These are phyloP conservation scores for Catagonus wagneri DNA, from an alignment of 2,113 vertebrate genomes.

Conservation along the genomic window DNA sequence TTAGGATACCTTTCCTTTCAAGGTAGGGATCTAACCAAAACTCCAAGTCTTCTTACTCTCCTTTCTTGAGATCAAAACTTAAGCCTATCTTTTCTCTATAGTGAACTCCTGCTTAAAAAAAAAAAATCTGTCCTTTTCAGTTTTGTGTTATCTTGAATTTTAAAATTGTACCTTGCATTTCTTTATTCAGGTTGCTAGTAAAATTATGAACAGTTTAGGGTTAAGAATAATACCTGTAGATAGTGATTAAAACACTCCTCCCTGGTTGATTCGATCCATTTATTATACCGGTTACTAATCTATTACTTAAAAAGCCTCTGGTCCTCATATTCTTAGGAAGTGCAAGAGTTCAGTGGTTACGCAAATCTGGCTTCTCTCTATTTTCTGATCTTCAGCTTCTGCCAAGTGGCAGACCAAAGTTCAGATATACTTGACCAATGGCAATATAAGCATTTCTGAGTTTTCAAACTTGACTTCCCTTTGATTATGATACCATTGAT, in stretches of 20 bases:
- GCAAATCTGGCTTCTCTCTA: conserved; percentile 21
- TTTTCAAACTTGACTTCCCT: conserved; percentile 74
- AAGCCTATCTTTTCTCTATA: not conserved
- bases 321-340: conserved; percentile 60
- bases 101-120: not conserved
- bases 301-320: not conserved
- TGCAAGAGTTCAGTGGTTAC: conserved; percentile 73
- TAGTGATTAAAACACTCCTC: not conserved
- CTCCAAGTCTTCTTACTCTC: not conserved
- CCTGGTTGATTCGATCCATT: not conserved
- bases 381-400: conserved; percentile 62
- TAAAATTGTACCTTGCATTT: not conserved
- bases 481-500: conserved; percentile 71
- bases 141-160: not conserved
- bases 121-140: not conserved
- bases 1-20: not conserved
- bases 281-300: not conserved
- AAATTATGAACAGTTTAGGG: not conserved
- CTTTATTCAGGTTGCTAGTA: not conserved
- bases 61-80: not conserved
- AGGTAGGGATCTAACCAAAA: not conserved
- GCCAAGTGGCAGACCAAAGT: conserved; percentile 29
- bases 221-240: not conserved
- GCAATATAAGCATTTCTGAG: conserved; percentile 72
- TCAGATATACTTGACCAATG: conserved; percentile 75